Evolutionary conservation across 2,888 invertebrate genomes (phyloP), one percentile per base, ranked within the genome.

Genomic region (Cryptocephalus moraei): DNA sequence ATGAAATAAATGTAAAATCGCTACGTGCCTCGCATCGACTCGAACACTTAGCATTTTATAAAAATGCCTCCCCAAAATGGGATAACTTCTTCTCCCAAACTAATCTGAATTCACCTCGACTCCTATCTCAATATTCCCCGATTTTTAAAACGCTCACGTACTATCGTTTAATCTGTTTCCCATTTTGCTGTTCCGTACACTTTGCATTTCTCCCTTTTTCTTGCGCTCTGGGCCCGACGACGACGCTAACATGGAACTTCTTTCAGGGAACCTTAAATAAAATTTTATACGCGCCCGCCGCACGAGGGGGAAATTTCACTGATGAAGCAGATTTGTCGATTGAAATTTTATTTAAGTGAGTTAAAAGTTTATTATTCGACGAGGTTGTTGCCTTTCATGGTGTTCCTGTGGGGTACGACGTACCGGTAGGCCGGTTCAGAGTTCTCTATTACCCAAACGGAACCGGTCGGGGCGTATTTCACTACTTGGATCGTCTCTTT

Each of bases 381-480:
- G 22, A 40, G 13, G 10, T 4, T 12, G 13, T 40, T 40, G 6
- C 12, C 31, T n/a, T 10, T 40, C 9, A 40, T 31, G 10, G 9
- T n/a, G 4, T 22, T 31, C 1, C 45, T 14, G 32, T 41, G 11
- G 41, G 46, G 41, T 8, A 41, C n/a, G 4, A 41, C 41, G 41
- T 41, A 52, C 44, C 66, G 56, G 44, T 60, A 63, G 32, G 65
- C 62, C 1, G 69, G 69, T 41, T 66, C 56, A 0, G 61, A 64
- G 1, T 69, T 72, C 59, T 73, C 71, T 32, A 69, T 66, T 31
- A 70, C 56, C 74, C 74, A 75, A 0, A 69, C 68, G 0, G 70
- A 68, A 1, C 72, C 73, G 46, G 42, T 46, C 33, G 32, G 32
- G 10, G 46, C 46, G 31, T 41, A 32, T 33, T 41, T 46, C 11